These are phyloP conservation scores for Amphilophus citrinellus DNA, from an alignment of 2,113 vertebrate genomes.

Conservation along the genomic window DNA sequence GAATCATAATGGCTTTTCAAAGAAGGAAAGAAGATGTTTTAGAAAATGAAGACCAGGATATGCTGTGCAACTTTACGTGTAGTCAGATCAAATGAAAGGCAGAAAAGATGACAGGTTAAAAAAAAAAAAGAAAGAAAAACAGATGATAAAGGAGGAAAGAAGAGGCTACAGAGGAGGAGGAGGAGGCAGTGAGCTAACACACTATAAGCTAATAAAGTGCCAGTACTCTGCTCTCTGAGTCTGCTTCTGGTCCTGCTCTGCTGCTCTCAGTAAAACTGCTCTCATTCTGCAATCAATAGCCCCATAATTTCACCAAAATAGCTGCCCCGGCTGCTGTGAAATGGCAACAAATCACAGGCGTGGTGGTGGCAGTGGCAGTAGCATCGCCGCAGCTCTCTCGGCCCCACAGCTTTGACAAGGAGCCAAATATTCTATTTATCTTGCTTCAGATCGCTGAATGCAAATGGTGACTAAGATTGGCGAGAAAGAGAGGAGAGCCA, in stretches of 20 bases:
- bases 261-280: slow-evolving; percentile 85
- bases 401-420: slow-evolving; percentile 31
- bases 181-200: slow-evolving; percentile 44
- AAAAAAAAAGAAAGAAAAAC: slow-evolving; percentile 20
- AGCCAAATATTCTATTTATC: slow-evolving; percentile 62
- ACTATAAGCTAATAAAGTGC: slow-evolving; percentile 73
- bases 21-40: slow-evolving; percentile 30
- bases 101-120: not conserved
- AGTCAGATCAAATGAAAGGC: not conserved
- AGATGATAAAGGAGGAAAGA: slow-evolving; percentile 14
- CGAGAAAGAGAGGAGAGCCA: slow-evolving; percentile 20
- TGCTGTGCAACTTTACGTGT: slow-evolving; percentile 9
- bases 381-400: not conserved
- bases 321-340: slow-evolving; percentile 84
- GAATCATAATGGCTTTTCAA: slow-evolving; percentile 63
- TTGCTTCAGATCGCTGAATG: slow-evolving; percentile 53
- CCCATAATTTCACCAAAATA: slow-evolving; percentile 89
- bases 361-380: slow-evolving; percentile 5
- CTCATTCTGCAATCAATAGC: slow-evolving; percentile 87
- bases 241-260: slow-evolving; percentile 68
- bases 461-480: slow-evolving; percentile 58
- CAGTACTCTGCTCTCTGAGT: slow-evolving; percentile 65
- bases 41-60: slow-evolving; percentile 55
- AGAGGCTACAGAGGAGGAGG: slow-evolving; percentile 2
- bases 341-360: slow-evolving; percentile 80